Conservation (phyloP, 2,113 vertebrate genomes). For the Takifugu bimaculatus region DNA sequence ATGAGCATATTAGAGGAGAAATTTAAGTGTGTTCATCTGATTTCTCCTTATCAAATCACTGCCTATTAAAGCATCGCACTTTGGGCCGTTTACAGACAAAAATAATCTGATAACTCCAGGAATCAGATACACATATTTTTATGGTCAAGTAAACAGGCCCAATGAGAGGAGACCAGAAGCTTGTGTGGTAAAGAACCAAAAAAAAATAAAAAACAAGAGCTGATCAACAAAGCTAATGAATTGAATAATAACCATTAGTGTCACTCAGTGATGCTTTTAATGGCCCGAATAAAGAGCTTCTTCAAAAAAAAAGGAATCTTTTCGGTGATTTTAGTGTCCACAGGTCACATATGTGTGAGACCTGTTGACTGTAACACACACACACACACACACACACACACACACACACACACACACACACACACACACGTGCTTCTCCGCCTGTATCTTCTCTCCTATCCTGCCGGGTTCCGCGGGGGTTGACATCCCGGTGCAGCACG, state of each 20-base stretch:
- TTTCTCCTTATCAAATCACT: too few relatives aligned
- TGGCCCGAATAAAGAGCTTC: background rate
- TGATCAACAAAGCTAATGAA: slow-evolving; percentile 11
- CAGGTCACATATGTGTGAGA: slow-evolving; percentile 33
- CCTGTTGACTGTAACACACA: slow-evolving; percentile 20
- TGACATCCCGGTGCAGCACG: slow-evolving; percentile 32
- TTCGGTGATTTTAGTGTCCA: slow-evolving; percentile 3
- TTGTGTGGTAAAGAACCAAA: background rate
- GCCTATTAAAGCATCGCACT: too few relatives aligned
- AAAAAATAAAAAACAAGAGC: background rate
- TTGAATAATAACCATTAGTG: background rate
- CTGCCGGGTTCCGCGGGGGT: slow-evolving; percentile 31
- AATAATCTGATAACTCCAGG: too few relatives aligned
- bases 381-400: slow-evolving; percentile 10
- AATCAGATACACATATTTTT: too few relatives aligned
- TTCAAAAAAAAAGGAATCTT: slow-evolving; percentile 8
- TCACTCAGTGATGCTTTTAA: background rate
- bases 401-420: slow-evolving; percentile 6
- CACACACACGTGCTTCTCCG: slow-evolving; percentile 16
- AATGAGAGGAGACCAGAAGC: too few relatives aligned
- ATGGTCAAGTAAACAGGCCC: too few relatives aligned
- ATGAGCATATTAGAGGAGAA: too few relatives aligned
- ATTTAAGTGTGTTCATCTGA: too few relatives aligned
- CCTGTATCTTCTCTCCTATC: slow-evolving; percentile 43
- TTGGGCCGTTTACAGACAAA: too few relatives aligned